A percentile compares a stretch with the other conserved stretches of the same genome.
Conservation (phyloP, 92 coral and sea anemone genomes). For the Hydrozoanthus gracilis region DNA sequence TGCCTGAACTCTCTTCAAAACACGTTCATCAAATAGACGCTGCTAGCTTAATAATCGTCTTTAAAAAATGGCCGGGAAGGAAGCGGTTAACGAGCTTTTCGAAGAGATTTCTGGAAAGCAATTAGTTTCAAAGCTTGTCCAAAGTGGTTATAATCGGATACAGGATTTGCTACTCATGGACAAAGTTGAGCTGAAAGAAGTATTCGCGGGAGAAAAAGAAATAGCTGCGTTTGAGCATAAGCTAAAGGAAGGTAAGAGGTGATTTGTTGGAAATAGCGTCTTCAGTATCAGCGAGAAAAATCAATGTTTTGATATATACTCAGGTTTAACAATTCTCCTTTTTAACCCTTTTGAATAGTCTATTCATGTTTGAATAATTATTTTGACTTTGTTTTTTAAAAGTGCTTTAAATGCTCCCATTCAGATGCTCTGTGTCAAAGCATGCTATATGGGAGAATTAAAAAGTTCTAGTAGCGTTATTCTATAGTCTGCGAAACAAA, state of each 20-base stretch:
- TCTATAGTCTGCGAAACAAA: too few species aligned
- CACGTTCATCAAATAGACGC: slow-evolving; percentile 1
- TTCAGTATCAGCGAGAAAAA: not conserved
- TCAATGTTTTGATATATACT: not conserved
- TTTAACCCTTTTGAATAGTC: not conserved
- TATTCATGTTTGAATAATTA: not conserved
- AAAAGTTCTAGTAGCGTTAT: too few species aligned
- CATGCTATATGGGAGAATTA: too few species aligned
- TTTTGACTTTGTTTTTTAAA: not conserved
- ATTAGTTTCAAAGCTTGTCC: slow-evolving; percentile 16
- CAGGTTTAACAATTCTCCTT: not conserved
- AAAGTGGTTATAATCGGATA: slow-evolving; percentile 34
- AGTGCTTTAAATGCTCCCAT: too few species aligned
- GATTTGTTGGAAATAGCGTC: not conserved
- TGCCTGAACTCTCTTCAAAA: not conserved
- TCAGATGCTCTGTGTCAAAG: too few species aligned
- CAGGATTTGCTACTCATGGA: slow-evolving; percentile 38
- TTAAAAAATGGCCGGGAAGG: slow-evolving; percentile 42
- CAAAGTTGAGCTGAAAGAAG: not conserved
- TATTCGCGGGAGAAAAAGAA: slow-evolving; percentile 17
- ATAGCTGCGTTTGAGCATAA: slow-evolving; percentile 11
- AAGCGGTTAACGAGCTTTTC: not conserved
- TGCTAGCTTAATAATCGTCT: not conserved
- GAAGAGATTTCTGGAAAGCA: slow-evolving; percentile 18
- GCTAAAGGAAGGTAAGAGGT: slow-evolving; percentile 24